phyloP scores from a whole-genome alignment of 2,113 vertebrate species.

The Sebastes schlegelii region DNA sequence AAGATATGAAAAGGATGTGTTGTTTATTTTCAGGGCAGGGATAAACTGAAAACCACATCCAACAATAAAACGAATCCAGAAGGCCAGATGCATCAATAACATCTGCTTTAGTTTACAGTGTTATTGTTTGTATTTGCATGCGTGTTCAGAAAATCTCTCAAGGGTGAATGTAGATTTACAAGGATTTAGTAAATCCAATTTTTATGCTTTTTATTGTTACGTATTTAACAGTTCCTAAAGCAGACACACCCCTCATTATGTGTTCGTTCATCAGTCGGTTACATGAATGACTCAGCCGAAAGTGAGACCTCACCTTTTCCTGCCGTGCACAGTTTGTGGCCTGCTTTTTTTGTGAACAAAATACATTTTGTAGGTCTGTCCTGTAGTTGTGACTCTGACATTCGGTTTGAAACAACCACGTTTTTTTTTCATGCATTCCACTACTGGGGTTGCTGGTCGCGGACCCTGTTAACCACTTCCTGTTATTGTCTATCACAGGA shows the following conservation, averaged over 20 bases:
- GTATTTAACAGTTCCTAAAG: background rate
- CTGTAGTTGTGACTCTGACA: slow-evolving; percentile 23
- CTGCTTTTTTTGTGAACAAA: slow-evolving; percentile 32
- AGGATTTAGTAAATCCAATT: background rate
- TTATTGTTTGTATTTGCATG: background rate
- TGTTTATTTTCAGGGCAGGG: background rate
- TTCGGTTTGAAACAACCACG: slow-evolving; percentile 1
- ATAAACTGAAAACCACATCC: background rate
- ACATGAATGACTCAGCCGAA: slow-evolving; percentile 12
- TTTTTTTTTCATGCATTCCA: slow-evolving; percentile 51
- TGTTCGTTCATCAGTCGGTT: slow-evolving; percentile 17
- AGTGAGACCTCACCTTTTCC: slow-evolving; percentile 59
- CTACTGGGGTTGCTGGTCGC: slow-evolving; percentile 46
- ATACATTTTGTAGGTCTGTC: slow-evolving; percentile 23
- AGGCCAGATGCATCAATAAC: background rate
- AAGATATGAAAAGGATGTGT: background rate
- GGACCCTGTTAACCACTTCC: slow-evolving; percentile 84
- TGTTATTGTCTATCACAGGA: slow-evolving; percentile 84
- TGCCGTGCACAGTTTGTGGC: slow-evolving; percentile 44
- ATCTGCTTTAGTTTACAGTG: background rate
- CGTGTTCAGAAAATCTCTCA: slow-evolving; percentile 1
- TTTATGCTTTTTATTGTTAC: background rate
- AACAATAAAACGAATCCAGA: background rate
- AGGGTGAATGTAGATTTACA: background rate
- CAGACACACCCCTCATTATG: slow-evolving; percentile 1